These are phyloP conservation scores for Cyprichromis sp. DNA, from an alignment of 2,113 vertebrate species.

Conservation along the genomic window DNA sequence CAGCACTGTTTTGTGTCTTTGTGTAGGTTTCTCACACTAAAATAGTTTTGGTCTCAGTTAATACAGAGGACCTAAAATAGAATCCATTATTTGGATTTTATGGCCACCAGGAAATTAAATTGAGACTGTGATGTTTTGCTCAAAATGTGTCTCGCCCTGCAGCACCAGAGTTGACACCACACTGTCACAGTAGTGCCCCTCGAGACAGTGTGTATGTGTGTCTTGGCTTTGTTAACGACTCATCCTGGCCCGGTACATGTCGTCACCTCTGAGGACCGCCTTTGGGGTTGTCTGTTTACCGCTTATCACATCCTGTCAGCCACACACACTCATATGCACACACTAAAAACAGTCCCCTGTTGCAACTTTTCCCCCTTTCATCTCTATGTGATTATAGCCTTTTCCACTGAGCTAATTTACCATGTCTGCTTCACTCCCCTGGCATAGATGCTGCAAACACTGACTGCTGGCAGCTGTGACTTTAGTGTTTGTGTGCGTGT, in stretches of 20 bases:
- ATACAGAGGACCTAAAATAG: background rate
- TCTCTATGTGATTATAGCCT: slow-evolving; percentile 11
- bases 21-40: background rate
- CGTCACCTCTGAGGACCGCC: slow-evolving; percentile 10
- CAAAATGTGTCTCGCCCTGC: background rate
- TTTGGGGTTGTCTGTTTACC: background rate
- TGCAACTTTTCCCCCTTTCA: slow-evolving; percentile 11
- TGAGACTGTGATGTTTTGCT: background rate
- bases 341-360: background rate
- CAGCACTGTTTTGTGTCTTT: background rate
- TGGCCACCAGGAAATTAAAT: background rate
- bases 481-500: background rate
- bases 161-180: background rate
- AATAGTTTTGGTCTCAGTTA: background rate
- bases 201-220: background rate
- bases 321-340: background rate
- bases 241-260: background rate
- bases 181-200: background rate
- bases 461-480: background rate
- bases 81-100: background rate
- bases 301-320: slow-evolving; percentile 42
- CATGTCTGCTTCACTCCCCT: slow-evolving; percentile 32
- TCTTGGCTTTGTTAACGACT: slow-evolving; percentile 1
- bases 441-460: background rate
- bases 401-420: slow-evolving; percentile 32